Evolutionary conservation across 2,888 invertebrate genomes (phyloP), one percentile per base, ranked within the genome.

Genomic region (Nemoura dubitans): DNA sequence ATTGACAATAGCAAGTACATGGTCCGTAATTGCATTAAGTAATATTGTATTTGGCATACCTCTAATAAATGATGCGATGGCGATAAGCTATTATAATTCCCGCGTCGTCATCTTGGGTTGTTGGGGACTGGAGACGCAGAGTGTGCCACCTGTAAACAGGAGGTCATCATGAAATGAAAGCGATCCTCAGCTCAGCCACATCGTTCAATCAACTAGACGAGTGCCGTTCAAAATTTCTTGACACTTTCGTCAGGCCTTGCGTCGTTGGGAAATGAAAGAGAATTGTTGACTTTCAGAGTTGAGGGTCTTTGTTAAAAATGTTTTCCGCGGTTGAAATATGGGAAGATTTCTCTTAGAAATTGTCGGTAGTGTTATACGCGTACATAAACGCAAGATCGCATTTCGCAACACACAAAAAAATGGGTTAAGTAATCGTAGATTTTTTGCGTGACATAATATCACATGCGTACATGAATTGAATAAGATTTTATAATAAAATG

Each of bases 61-160:
- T 78, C 78, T 78, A 78, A 28, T 78, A 78, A 27, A 28, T 78
- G 78, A 78, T 78, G 78, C 78, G 28, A 26, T 78, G 78, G 78
- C 59, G 59, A 59, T 59, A 59, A 59, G 59, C 78, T 78, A 26
- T 27, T 78, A 78, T 78, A 78, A 78, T 78, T 78, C 78, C 28
- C 78, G 78, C 10, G 7, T 26, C 78, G 26, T 78, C 78, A 78
- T 78, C 78, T 7, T 78, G 78, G 78, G 78, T 10, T 78, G 78
- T 6, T 78, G 10, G 10, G 78, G 78, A 1, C 10, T 7, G 27
- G n/a, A 28, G 78, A 21, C 78, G 78, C 78, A 21, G 28, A 27
- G 2, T 25, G 7, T 78, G 25, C 2, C 78, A 78, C 78, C 78
- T 78, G 78, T 27, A 26, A 78, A 7, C 26, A 28, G 28, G 14